Evolutionary conservation across 2,113 vertebrate genomes (phyloP).

Genomic region (Anseranas semipalmata): DNA sequence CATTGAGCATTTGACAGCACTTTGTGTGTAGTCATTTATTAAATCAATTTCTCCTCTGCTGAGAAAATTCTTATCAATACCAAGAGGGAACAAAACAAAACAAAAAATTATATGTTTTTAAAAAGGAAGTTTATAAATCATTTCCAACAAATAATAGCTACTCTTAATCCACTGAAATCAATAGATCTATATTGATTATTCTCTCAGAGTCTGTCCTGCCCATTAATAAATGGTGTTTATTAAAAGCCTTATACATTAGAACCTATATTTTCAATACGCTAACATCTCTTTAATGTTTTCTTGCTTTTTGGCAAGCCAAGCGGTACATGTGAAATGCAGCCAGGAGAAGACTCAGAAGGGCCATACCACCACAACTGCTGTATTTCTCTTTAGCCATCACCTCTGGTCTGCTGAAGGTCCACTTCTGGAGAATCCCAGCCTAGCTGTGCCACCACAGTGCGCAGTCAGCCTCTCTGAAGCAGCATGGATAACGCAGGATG

Average conservation of each 20-base stretch:
- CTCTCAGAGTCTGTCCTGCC: neutral
- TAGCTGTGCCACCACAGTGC: fast-evolving
- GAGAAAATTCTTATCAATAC: conserved; percentile 22
- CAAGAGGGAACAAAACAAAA: neutral
- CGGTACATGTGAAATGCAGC: fast-evolving
- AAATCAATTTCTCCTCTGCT: conserved; percentile 8
- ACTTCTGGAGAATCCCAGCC: neutral
- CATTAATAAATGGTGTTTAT: conserved; percentile 27
- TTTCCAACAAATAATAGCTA: neutral
- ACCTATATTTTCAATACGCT: neutral
- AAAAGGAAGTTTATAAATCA: conserved; percentile 5
- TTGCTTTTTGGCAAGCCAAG: neutral
- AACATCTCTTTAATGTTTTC: neutral
- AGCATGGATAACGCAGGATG: neutral
- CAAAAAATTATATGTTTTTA: neutral
- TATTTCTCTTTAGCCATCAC: neutral
- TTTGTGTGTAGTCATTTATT: conserved; percentile 32
- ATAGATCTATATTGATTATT: conserved; percentile 14
- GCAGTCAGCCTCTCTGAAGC: neutral
- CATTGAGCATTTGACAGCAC: conserved; percentile 30
- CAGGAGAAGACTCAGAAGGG: neutral
- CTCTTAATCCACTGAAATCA: conserved; percentile 5
- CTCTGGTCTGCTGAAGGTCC: neutral
- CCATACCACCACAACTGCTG: neutral
- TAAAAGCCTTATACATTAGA: conserved; percentile 8